Evolutionary conservation across 2,113 vertebrate genomes (phyloP), one percentile per base, ranked within the genome.

Genomic region (Chaetodon trifascialis): DNA sequence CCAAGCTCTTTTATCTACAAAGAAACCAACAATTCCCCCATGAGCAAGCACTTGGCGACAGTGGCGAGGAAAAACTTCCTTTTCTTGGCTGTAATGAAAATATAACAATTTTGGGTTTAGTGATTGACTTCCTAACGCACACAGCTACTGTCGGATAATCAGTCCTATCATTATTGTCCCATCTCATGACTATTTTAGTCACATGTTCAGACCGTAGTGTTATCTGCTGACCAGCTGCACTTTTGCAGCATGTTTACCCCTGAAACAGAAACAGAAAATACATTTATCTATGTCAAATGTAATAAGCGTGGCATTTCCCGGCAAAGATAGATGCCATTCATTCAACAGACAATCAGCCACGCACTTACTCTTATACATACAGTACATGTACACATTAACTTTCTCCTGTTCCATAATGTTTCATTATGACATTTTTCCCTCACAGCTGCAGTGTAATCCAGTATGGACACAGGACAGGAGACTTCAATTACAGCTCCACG

Each of bases 391-490:
- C 6, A 25, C 63, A 73, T 19, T 62, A 0, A 80, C 64, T 65
- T 23, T 10, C 34, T 55, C 66, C 40, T 55, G 46, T 69, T 30
- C 60, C 12, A 49, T 42, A 14, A 56, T 1, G 3, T 59, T 21
- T 21, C 40, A 36, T 46, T 54, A 51, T 44, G 54, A 47, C 38
- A 19, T n/a, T 42, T 74, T 66, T 62, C 19, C 52, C 47, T 64
- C 44, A 25, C 69, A 83, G 60, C 69, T 77, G 73, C 80, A 73
- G 62, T 40, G 51, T 54, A 40, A 55, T 19, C 46, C 44, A 83
- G 55, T 46, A 7, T 38, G 49, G 66, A 71, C 64, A n/a, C 49
- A 66, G 62, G 63, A 79, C 63, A 58, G 73, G 59, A 60, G 71
- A 52, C 69, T 66, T 86, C 23, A 62, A n/a, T 49, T 69, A 58